phyloP scores from a whole-genome alignment of 2,888 invertebrate genomes.

The Pristionchus fissidentatus region DNA sequence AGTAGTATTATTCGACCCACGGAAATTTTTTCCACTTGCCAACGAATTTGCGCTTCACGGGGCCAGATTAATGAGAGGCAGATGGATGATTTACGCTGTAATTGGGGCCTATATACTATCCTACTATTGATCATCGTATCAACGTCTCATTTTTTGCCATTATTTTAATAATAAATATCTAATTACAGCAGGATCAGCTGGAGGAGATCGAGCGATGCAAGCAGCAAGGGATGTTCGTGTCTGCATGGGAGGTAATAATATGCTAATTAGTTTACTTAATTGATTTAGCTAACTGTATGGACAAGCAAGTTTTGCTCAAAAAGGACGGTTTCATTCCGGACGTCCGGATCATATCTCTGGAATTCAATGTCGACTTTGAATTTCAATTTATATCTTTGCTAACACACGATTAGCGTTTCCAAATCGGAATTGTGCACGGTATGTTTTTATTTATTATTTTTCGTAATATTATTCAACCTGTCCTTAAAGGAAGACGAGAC shows the following conservation, averaged over 20 bases:
- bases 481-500: slow-evolving; percentile 64
- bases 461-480: neutral
- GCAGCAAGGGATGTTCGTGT: slow-evolving; percentile 69
- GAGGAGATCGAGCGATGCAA: slow-evolving; percentile 42
- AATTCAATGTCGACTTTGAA: too few relatives aligned
- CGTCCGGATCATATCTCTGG: too few relatives aligned
- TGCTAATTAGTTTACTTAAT: neutral
- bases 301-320: too few relatives aligned
- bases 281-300: neutral
- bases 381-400: too few relatives aligned
- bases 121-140: neutral
- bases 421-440: too few relatives aligned
- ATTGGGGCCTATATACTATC: neutral
- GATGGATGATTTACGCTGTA: too few relatives aligned
- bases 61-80: too few relatives aligned
- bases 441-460: neutral
- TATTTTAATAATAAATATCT: neutral
- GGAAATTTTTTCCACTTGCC: too few relatives aligned
- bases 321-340: too few relatives aligned
- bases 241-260: slow-evolving; percentile 64
- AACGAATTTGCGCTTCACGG: too few relatives aligned
- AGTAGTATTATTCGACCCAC: too few relatives aligned
- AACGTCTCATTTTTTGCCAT: neutral
- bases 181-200: slow-evolving; percentile 34
- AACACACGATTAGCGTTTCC: too few relatives aligned